Percentiles rank a stretch among this genome's conserved stretches.
phyloP scores from a whole-genome alignment of 2,888 invertebrate genomes.

The Cistogaster globosa region DNA sequence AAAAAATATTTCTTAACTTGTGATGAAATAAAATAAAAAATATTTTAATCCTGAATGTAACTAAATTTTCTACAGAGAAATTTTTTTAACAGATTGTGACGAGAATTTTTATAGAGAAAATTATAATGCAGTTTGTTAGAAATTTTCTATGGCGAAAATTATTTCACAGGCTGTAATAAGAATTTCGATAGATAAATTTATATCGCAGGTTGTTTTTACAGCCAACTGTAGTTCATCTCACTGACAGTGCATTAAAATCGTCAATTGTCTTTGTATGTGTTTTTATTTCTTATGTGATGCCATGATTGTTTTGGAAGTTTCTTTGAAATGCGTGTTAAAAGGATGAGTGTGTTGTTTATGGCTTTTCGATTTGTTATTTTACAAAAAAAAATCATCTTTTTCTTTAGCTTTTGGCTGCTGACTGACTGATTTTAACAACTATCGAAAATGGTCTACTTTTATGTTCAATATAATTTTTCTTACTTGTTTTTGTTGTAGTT shows the following conservation, averaged over 20 bases:
- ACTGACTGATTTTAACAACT: constrained; percentile 12
- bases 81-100: too few relatives aligned
- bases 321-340: constrained; percentile 2
- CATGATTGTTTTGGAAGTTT: not conserved
- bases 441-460: constrained; percentile 46
- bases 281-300: too few relatives aligned
- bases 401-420: constrained; percentile 21
- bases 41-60: too few relatives aligned
- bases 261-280: not conserved
- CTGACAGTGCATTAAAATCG: constrained; percentile 23
- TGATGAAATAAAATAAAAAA: too few relatives aligned
- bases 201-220: too few relatives aligned
- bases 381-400: not conserved
- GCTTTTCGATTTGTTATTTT: constrained; percentile 45
- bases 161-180: too few relatives aligned
- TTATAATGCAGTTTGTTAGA: too few relatives aligned
- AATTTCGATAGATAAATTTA: too few relatives aligned
- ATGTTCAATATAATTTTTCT: constrained; percentile 39
- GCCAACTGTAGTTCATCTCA: constrained; percentile 9
- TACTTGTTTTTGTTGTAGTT: constrained; percentile 28
- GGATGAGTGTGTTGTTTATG: constrained; percentile 49
- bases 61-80: too few relatives aligned
- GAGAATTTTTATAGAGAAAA: too few relatives aligned
- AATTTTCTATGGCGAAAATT: too few relatives aligned
- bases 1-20: too few relatives aligned